phyloP scores from a whole-genome alignment of 2,113 vertebrate genomes.

The Cebus imitator region DNA sequence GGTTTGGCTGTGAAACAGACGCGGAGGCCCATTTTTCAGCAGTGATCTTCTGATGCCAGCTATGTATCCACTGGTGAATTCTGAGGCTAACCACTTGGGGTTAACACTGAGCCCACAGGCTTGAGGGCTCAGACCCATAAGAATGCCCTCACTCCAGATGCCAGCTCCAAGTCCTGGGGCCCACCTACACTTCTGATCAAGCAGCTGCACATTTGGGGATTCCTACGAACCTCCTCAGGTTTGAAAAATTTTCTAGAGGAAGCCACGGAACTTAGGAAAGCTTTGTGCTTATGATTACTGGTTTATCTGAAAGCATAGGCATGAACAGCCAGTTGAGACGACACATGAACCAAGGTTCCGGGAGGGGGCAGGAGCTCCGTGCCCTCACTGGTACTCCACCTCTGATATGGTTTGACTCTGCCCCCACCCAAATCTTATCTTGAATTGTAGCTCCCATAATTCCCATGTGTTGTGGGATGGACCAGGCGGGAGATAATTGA shows the following conservation, averaged over 20 bases:
- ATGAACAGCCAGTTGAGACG: neutral
- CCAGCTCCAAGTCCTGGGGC: neutral
- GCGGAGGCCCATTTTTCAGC: neutral
- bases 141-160: neutral
- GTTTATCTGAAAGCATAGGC: rapidly evolving
- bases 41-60: neutral
- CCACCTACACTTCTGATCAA: neutral
- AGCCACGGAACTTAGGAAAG: neutral
- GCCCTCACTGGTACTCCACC: too few species aligned
- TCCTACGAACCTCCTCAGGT: neutral
- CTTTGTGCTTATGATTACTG: rapidly evolving
- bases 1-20: rapidly evolving
- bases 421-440: too few species aligned
- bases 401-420: too few species aligned
- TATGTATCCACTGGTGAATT: neutral
- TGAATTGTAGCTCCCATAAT: too few species aligned
- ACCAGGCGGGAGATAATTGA: too few species aligned
- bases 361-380: neutral
- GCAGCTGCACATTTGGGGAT: too few species aligned
- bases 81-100: neutral
- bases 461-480: too few species aligned
- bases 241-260: neutral
- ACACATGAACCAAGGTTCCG: too few species aligned
- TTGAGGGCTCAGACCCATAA: neutral
- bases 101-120: neutral